These are phyloP conservation scores for Phyllotreta cruciferae DNA, from an alignment of 2,888 invertebrate species.

Conservation along the genomic window DNA sequence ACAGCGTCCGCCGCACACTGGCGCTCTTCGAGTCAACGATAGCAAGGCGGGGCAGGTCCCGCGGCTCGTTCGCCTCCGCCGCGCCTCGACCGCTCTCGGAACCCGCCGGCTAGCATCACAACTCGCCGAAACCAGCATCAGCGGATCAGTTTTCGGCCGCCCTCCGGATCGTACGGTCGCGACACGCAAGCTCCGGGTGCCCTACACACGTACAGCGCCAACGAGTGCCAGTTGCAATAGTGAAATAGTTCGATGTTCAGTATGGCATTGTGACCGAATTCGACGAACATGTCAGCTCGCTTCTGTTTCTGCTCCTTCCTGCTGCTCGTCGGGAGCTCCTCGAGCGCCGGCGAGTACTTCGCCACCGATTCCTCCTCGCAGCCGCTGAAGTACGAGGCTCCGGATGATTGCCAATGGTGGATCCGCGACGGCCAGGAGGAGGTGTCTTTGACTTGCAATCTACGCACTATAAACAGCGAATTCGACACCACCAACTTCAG, in stretches of 20 bases:
- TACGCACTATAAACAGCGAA: constrained; percentile 86
- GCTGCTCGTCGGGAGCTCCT: constrained; percentile 8
- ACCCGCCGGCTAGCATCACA: constrained; percentile 54
- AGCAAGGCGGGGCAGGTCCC: constrained; percentile 39
- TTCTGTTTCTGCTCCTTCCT: constrained; percentile 33
- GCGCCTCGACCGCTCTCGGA: constrained; percentile 59
- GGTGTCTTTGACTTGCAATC: constrained; percentile 79
- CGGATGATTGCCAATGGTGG: constrained; percentile 87
- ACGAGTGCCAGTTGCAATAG: too few species aligned
- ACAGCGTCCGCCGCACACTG: constrained; percentile 25
- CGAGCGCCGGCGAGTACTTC: constrained; percentile 15
- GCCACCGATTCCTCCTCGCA: constrained; percentile 57
- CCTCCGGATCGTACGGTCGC: constrained; percentile 43
- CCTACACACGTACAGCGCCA: not conserved
- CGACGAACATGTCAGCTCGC: constrained; percentile 39
- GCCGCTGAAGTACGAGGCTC: constrained; percentile 75
- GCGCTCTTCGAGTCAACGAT: constrained; percentile 43
- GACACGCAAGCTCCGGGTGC: constrained; percentile 14
- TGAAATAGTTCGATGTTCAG: not conserved
- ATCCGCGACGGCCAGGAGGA: constrained; percentile 69
- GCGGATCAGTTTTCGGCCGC: constrained; percentile 52
- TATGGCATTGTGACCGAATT: constrained; percentile 29
- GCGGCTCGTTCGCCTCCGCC: constrained; percentile 39
- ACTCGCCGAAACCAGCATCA: constrained; percentile 49
- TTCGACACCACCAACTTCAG: constrained; percentile 89